Evolutionary conservation across 2,797 vertebrate species (phyloP), one percentile per base, ranked within the genome.

Genomic region (Helicolenus hilgendorfi): DNA sequence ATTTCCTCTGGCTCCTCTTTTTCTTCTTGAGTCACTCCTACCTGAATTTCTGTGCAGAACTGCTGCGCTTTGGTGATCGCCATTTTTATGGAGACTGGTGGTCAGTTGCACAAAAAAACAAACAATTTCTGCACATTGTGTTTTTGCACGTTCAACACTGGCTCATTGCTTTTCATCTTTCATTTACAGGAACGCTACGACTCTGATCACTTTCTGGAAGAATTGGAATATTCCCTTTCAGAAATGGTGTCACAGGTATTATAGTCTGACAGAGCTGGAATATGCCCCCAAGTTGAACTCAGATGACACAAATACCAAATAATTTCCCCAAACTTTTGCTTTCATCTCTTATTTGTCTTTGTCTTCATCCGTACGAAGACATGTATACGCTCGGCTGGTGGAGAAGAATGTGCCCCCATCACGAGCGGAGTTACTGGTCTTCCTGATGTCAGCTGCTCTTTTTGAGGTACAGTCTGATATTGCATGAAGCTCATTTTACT

Each of bases 1-100:
- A 94, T 82, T 96, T 97, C 73, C 84, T 95, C 9, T 95, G 93
- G 90, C 76, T 97, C 15, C 33, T 93, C 74, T 81, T 95, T 87
- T 96, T 95, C 91, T 94, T 96, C 81, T 70, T 91, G 84, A 83
- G 79, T 71, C 91, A 89, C 82, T 97, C 89, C 64, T 96, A 75
- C 89, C 87, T 96, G 68, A 91, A 55, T 29, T 86, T 95, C 86
- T 86, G 89, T 20, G 92, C 87, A 33, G 95, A 96, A 53, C 79
- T 95, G 60, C 80, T 97, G 65, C 1, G 35, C 38, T 96, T 97
- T 60, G 94, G 90, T 33, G 96, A 94, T 71, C 84, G 93, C 0
- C 79, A 84, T 35, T 97, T 96, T 79, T 92, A 94, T 56, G 87
- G 77, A 75, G 92, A 88, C 65, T 74, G 72, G 59, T 93, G 82